Base-by-base conservation (phyloP, 2,888 invertebrate species). In the Tetranychus piercei region DNA sequence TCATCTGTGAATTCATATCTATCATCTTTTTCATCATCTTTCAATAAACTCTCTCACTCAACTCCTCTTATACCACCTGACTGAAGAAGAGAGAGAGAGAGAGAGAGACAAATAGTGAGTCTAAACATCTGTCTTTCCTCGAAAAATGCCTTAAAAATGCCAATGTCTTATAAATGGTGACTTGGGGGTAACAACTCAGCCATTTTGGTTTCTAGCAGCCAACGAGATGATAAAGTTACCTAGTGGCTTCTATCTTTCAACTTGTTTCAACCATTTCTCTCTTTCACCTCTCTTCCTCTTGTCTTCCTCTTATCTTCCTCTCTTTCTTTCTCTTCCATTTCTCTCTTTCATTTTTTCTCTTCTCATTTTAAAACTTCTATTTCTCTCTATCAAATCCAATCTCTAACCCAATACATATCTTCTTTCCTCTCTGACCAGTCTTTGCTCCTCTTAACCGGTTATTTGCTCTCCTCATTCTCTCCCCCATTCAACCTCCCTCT, bases 381-480 rank as follows among this genome's bases (percentile, higher is more conserved):
- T 34, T 34, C 34, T 34, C 34, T 34, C 34, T 34, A 34, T 34
- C 34, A 34, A 34, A 34, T 34, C 34, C 34, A 34, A 34, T 34
- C 34, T 34, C 34, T 34, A 34, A 34, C 34, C 34, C 34, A 34
- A 34, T 34, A 34, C 34, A 34, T 34, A 34, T 34, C 34, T 34
- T 34, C 34, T 34, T 34, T 34, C 34, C 34, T 34, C 34, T 34
- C 34, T 34, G 34, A 34, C 34, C 34, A 34, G 34, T 34, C 34
- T 34, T 34, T 34, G 34, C 34, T 34, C 34, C 34, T 34, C 34
- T 34, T 34, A 34, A 34, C 34, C 34, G 34, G 34, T 34, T 34
- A 34, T 34, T 34, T 34, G 34, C 69, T 69, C 69, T 69, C 69
- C 69, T 69, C 69, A 15, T n/a, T 23, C 69, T 69, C 69, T 69